Evolutionary conservation across 2,888 invertebrate genomes (phyloP), one percentile per base, ranked within the genome.

Genomic region (Patella caerulea): DNA sequence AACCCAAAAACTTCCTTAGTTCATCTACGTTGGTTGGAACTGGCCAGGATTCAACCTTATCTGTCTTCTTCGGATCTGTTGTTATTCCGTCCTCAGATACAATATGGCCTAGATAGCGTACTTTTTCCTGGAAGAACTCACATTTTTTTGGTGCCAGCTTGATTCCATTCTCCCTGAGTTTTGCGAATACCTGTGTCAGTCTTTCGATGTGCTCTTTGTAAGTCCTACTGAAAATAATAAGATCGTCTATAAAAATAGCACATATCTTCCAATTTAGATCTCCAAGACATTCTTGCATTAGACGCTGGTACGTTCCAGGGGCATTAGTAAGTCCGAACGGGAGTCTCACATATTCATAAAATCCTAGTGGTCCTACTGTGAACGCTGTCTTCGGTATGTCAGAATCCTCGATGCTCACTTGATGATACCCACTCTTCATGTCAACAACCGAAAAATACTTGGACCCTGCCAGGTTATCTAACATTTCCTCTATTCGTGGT

Each of bases 141-240:
- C 79, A 82, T 74, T 81, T 82, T 9, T 78, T 75, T 19, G 82
- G 78, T 24, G 76, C 74, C 72, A 75, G 74, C 55, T 81, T 78
- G n/a, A 79, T 56, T 29, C 72, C 73, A 71, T 76, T 76, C 15
- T 75, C 34, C n/a, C 53, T 72, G n/a, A 81, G 70, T 29, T 75
- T 55, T 15, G 71, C 19, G 15, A 81, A 70, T 7, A 80, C 80
- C 65, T 71, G 53, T 19, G 19, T 19, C 2, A 80, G 74, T 75
- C 76, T 34, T 34, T 45, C 5, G 2, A 81, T 71, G 54, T 80
- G 81, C n/a, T 78, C 74, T 17, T 76, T 78, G 69, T 76, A 80
- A 5, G 19, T 74, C 54, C 5, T 14, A 9, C 74, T 71, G 15
- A 73, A 81, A 59, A 59, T 17, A 15, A 59, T 59, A 14, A 59